A percentile compares a stretch with the other conserved stretches of the same genome.
Conservation (phyloP, 2,888 invertebrate species). For the Phyllotreta striolata region DNA sequence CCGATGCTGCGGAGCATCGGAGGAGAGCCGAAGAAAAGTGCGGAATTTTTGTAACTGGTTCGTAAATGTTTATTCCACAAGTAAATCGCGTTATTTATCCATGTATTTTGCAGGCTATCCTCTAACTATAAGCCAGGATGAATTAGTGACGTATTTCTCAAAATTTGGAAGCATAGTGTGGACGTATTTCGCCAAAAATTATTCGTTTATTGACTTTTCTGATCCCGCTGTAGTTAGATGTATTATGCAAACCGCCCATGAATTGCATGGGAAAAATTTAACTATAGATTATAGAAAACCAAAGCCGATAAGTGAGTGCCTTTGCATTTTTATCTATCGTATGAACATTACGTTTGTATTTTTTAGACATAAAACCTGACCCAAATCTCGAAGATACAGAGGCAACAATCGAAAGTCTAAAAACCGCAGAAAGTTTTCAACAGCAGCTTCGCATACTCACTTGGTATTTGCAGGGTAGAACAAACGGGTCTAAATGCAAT, state of each 20-base stretch:
- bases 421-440: conserved; percentile 46
- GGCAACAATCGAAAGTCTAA: conserved; percentile 40
- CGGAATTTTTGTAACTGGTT: conserved; percentile 50
- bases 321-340: too few relatives aligned
- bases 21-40: conserved; percentile 37
- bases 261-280: conserved; percentile 40
- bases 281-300: conserved; percentile 35
- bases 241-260: conserved; percentile 43
- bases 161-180: conserved; percentile 50
- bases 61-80: not conserved
- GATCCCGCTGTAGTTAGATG: conserved; percentile 45
- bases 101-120: conserved; percentile 41
- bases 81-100: not conserved
- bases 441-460: conserved; percentile 60
- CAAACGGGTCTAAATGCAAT: conserved; percentile 49
- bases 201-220: conserved; percentile 51
- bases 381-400: conserved; percentile 36
- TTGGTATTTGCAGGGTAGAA: conserved; percentile 56
- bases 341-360: too few relatives aligned
- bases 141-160: conserved; percentile 51
- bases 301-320: conserved; percentile 31
- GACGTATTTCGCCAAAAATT: conserved; percentile 45
- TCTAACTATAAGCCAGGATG: conserved; percentile 45
- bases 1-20: conserved; percentile 25
- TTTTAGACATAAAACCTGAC: not conserved